These are phyloP conservation scores for Zhuqinia jingwanae DNA, from an alignment of 2,888 invertebrate genomes.

Conservation along the genomic window DNA sequence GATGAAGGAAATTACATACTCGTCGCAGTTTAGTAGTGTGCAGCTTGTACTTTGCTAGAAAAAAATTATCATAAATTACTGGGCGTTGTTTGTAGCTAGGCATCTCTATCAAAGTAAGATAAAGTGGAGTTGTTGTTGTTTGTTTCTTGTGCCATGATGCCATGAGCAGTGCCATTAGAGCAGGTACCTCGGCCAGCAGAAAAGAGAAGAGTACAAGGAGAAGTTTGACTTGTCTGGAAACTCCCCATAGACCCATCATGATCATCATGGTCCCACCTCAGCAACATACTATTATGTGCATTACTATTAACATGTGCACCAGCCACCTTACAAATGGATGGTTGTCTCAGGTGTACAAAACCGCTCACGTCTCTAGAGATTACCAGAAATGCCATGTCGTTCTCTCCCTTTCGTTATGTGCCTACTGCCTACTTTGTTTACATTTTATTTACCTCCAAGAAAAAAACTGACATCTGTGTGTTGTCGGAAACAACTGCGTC, in stretches of 20 bases:
- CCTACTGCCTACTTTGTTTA: conserved; percentile 1
- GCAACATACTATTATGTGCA: conserved; percentile 19
- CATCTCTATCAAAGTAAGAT: conserved; percentile 2
- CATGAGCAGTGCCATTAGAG: conserved; percentile 26
- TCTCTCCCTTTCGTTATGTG: not conserved
- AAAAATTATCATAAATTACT: conserved; percentile 41
- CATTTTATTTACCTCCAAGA: conserved; percentile 1
- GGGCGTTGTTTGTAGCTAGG: not conserved
- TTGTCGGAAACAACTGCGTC: too few relatives aligned
- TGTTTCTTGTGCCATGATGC: not conserved
- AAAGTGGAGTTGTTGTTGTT: conserved; percentile 30
- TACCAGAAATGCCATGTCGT: not conserved
- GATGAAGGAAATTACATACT: too few relatives aligned
- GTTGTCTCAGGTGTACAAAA: conserved; percentile 7
- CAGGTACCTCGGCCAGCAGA: conserved; percentile 8
- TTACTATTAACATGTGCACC: conserved; percentile 4
- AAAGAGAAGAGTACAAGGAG: not conserved
- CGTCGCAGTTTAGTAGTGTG: not conserved
- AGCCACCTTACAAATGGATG: conserved; percentile 2
- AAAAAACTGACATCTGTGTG: not conserved
- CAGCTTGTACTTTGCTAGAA: not conserved
- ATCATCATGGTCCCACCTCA: conserved; percentile 32
- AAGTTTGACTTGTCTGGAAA: conserved; percentile 48
- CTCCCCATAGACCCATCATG: conserved; percentile 46
- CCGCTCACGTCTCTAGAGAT: conserved; percentile 8